Conservation (phyloP, 2,797 vertebrate genomes). For the Pantherophis vulpinus region DNA sequence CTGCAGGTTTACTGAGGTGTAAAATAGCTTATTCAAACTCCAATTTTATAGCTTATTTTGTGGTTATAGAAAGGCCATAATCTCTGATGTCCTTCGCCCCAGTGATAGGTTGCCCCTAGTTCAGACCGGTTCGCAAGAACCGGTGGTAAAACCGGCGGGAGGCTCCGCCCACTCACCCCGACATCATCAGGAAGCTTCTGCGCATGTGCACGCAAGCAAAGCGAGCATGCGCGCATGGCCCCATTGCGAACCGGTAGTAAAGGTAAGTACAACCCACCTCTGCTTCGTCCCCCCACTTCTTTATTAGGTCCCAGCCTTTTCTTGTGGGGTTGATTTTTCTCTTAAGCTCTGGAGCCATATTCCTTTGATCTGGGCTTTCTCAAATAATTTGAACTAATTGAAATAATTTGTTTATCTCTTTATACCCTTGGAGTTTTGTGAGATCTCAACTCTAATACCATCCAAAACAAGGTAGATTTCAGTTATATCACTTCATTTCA, state of each 20-base stretch:
- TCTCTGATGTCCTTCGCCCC: neutral
- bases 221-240: no score
- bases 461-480: constrained; percentile 19
- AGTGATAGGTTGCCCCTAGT: no score
- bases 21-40: neutral
- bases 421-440: constrained; percentile 30
- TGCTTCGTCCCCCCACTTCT: neutral
- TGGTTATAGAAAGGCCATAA: neutral
- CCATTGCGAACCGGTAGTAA: no score
- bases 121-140: no score
- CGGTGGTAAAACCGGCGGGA: no score
- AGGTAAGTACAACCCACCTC: no score
- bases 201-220: no score
- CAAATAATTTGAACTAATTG: neutral
- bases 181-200: no score
- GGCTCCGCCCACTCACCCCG: no score
- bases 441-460: neutral
- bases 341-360: constrained; percentile 17
- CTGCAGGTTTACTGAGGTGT: no score
- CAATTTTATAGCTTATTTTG: neutral
- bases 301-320: neutral
- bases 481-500: constrained; percentile 8
- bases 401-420: constrained; percentile 23
- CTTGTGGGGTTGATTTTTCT: constrained; percentile 1
- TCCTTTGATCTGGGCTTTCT: constrained; percentile 29